Base-by-base conservation (phyloP, 2,113 vertebrate species). In the Rhynchomys soricoides region DNA sequence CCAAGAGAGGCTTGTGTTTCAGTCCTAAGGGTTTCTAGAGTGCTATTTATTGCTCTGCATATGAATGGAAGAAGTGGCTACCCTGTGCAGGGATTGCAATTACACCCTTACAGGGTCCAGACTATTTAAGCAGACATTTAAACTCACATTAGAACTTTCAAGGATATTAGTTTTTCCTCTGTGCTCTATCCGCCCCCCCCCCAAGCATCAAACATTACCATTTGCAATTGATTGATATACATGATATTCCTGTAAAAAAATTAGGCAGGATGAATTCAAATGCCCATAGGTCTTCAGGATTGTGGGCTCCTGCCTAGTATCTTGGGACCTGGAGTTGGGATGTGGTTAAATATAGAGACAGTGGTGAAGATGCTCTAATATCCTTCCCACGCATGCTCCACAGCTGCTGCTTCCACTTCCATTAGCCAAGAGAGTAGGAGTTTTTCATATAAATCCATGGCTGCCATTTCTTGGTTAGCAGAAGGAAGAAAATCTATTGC, bases 1-100 rank as follows among this genome's bases (percentile, higher is more conserved):
- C 81, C 91, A 96, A 91, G 64, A 91, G 85, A 93, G 81, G 52
- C 40, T 77, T 88, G 71, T 86, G 52, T 52, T 93, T 92, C 40
- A 16, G 59, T 48, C 45, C 73, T 62, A 64, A 68, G 16, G 50
- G 71, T 75, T 96, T 93, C 93, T 68, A 78, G 86, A 78, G 85
- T 89, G 43, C 40, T 86, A 50, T 15, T 90, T 86, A 70, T 17
- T 90, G 78, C 48, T 93, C 66, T 3, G 17, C 71, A 83, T 37
- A 40, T 89, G 59, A 95, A 86, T 71, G 74, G 83, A 73, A 89
- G 52, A 50, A 40, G 48, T 74, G n/a, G 21, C 9, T 1, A 11
- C 50, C 74, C n/a, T 57, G 13, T 31, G 16, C 37, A 82, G 52
- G 6, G 78, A 70, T 24, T 92, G 40, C 68, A 91, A 40, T 77